Evolutionary conservation across 2,113 vertebrate genomes (phyloP), one percentile per base, ranked within the genome.

Genomic region (Chaetops frenatus): DNA sequence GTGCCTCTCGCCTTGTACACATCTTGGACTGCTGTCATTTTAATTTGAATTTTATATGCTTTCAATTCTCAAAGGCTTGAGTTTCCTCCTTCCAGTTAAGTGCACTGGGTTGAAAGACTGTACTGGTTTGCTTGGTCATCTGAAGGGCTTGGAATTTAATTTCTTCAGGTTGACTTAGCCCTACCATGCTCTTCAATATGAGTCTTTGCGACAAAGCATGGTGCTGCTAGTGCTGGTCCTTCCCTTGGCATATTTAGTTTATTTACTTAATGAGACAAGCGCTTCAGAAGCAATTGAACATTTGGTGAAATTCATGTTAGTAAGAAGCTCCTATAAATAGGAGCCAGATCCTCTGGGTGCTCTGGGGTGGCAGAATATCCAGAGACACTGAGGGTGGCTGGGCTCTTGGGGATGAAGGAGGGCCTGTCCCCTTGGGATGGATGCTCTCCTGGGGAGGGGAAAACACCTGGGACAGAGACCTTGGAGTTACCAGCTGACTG

Each of bases 361-460:
- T 51, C 4, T 2, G 3, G 7, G 12, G 7, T 17, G 15, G 21
- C 33, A 78, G 1, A 72, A 20, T 67, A 28, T 17, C 24, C 0
- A 0, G 31, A 71, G 35, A 12, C 23, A 19, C 12, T 2, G 4
- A 22, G 31, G 22, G 20, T 31, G 14, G 6, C 27, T 79, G 35
- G 14, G 12, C 44, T 66, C 11, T 51, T 8, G 11, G 18, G 35
- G 40, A 12, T 61, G 24, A 38, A 50, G 0, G 0, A 61, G 50
- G 18, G 3, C 20, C 15, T 62, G 40, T 64, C 5, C 16, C 3
- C 13, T 45, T n/a, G 33, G 29, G 12, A 35, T 47, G 8, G 14
- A 31, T 56, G 10, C 9, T 85, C 5, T 74, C 14, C 40, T n/a
- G 44, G 25, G 13, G 1, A 11, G 0, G 9, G 33, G 13, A 7